phyloP scores from a whole-genome alignment of 1,140 invertebrate species.

The Sycophila sp. region DNA sequence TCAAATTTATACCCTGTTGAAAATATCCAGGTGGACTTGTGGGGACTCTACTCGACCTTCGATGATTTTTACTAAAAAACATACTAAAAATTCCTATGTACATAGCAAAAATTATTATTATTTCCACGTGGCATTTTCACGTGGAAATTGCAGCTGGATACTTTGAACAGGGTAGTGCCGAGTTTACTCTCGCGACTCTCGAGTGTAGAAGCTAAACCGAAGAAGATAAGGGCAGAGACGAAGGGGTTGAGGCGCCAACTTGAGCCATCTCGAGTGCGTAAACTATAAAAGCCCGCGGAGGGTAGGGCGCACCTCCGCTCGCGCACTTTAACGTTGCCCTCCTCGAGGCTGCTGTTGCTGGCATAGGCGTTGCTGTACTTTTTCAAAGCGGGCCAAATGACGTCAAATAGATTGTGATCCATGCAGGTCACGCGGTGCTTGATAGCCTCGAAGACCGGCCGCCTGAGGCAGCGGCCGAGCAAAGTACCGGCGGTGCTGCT shows the following conservation, averaged over 20 bases:
- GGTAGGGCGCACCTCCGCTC: constrained; percentile 33
- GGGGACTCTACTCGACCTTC: too few relatives aligned
- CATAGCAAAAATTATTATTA: too few relatives aligned
- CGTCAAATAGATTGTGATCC: constrained; percentile 82
- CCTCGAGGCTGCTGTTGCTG: constrained; percentile 42
- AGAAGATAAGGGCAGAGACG: not conserved
- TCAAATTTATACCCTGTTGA: too few relatives aligned
- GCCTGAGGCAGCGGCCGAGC: constrained; percentile 74
- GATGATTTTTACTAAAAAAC: too few relatives aligned
- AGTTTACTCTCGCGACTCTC: not conserved
- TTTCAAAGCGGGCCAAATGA: constrained; percentile 83
- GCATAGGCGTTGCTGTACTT: constrained; percentile 70
- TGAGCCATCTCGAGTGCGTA: too few relatives aligned
- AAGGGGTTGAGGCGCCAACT: not conserved
- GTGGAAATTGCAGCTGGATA: too few relatives aligned
- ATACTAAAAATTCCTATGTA: too few relatives aligned
- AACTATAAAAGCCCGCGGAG: too few relatives aligned
- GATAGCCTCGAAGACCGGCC: constrained; percentile 74
- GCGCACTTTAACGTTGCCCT: constrained; percentile 36
- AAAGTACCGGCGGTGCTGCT: constrained; percentile 68
- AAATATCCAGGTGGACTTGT: too few relatives aligned
- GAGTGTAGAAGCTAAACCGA: not conserved
- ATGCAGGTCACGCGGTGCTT: constrained; percentile 77
- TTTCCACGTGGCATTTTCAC: too few relatives aligned
- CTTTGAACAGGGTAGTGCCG: too few relatives aligned